Conservation (phyloP, 2,113 vertebrate species). For the Eidolon helvum region DNA sequence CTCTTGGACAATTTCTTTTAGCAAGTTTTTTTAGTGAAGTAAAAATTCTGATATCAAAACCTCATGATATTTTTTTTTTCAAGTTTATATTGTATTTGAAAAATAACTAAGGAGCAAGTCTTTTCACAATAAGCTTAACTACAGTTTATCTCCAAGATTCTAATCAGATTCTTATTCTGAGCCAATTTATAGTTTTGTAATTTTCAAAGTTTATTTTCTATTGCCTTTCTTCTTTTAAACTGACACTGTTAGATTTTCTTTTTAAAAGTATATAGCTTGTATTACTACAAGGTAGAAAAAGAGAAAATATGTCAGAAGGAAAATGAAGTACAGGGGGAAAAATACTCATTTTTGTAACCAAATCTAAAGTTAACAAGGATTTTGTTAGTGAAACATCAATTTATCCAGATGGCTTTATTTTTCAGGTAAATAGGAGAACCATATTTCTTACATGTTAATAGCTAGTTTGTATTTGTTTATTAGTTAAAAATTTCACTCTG, state of each 20-base stretch:
- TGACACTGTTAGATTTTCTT: not conserved
- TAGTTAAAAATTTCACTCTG: not conserved
- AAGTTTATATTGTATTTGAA: not conserved
- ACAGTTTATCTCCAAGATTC: not conserved
- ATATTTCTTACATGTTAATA: not conserved
- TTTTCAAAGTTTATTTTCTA: not conserved
- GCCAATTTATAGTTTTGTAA: not conserved
- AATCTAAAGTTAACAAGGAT: not conserved
- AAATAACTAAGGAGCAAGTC: not conserved
- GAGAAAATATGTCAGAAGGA: not conserved
- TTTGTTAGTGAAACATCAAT: not conserved
- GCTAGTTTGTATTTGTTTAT: not conserved
- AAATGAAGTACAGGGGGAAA: not conserved
- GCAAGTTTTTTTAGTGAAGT: not conserved
- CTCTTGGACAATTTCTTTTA: not conserved
- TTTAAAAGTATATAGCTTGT: not conserved
- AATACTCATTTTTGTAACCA: not conserved
- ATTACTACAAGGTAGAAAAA: not conserved
- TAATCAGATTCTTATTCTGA: constrained; percentile 1
- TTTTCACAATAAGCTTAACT: not conserved
- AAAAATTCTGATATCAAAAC: constrained; percentile 4
- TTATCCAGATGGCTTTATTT: not conserved
- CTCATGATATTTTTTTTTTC: not conserved
- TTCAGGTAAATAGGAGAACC: not conserved
- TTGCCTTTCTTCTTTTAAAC: constrained; percentile 3